Evolutionary conservation across 2,888 invertebrate genomes (phyloP), one percentile per base, ranked within the genome.

Genomic region (Brachycybe producta): DNA sequence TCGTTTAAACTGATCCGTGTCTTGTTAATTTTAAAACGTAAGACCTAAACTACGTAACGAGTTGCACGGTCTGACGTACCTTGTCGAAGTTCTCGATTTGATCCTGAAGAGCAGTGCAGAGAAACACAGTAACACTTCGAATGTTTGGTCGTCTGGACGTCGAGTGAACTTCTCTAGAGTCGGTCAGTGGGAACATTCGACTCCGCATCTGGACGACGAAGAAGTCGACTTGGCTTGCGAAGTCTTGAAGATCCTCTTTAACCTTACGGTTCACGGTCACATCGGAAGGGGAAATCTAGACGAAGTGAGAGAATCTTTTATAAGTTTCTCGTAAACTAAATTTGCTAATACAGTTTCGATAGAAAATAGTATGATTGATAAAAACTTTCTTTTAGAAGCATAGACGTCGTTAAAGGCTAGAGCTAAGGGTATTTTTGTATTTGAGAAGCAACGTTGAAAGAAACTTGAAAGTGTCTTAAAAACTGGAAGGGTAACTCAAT

Each of bases 191-290:
- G 42, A 35, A 2, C 55, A 55, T 42, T 42, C 44, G 28, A 41
- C 34, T 15, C 54, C 57, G 8, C 61, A 63, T 17, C 58, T 67
- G 11, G 17, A 48, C 34, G 58, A 57, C 43, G 56, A 57, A 26
- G 66, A 68, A 41, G 65, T 67, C 3, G 69, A 70, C 52, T 60
- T 70, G 39, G 64, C 66, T 51, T 66, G 65, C 52, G 71, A 72
- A 61, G 67, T 71, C 5, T 63, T 72, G 34, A 72, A 72, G 60
- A 67, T 69, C 17, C 62, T 71, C 41, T 72, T 70, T 59, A 72
- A 70, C 56, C 59, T 71, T 49, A 70, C 69, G 1, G 63, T 67
- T 19, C 60, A 63, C 34, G n/a, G n/a, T n/a, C 60, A 62, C 34
- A 58, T 66, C 15, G 67, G 68, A 51, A 65, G 64, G 54, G 63